Conservation (phyloP, 2,888 invertebrate species). For the Orchesellides sinensis region DNA sequence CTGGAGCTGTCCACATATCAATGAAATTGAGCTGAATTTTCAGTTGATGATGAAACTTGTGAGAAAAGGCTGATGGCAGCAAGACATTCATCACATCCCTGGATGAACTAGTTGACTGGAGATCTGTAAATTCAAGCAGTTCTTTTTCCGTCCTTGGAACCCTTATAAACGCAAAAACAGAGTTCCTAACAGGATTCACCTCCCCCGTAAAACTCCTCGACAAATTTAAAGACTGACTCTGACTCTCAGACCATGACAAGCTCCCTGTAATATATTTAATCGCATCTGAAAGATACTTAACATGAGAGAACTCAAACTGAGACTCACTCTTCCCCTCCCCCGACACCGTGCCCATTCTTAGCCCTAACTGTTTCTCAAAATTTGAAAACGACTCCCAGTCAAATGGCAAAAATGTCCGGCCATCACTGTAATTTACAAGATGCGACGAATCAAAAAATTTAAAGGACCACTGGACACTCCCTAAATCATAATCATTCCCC, state of each 20-base stretch:
- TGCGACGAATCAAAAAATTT: constrained; percentile 67
- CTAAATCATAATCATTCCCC: constrained; percentile 37
- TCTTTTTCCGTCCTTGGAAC: constrained; percentile 67
- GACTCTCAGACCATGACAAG: constrained; percentile 52
- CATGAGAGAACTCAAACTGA: neutral
- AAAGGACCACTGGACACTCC: constrained; percentile 65
- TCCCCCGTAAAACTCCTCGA: constrained; percentile 15
- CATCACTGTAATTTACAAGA: constrained; percentile 61
- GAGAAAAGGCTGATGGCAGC: constrained; percentile 66
- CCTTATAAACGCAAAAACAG: constrained; percentile 62
- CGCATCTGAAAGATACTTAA: constrained; percentile 52
- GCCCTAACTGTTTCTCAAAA: constrained; percentile 62
- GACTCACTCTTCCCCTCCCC: neutral
- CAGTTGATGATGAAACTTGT: constrained; percentile 58
- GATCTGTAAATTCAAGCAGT: constrained; percentile 51
- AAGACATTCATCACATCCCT: constrained; percentile 62
- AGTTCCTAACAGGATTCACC: constrained; percentile 22
- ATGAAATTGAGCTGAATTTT: constrained; percentile 70
- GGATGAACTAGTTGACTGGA: constrained; percentile 45
- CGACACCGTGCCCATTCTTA: neutral
- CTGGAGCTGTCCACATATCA: constrained; percentile 66
- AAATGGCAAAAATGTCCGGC: constrained; percentile 60
- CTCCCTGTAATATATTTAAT: constrained; percentile 60
- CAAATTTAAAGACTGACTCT: neutral
- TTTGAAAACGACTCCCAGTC: constrained; percentile 50